Evolutionary conservation across 2,113 vertebrate species (phyloP).

Genomic region (Porphyrio hochstetteri): DNA sequence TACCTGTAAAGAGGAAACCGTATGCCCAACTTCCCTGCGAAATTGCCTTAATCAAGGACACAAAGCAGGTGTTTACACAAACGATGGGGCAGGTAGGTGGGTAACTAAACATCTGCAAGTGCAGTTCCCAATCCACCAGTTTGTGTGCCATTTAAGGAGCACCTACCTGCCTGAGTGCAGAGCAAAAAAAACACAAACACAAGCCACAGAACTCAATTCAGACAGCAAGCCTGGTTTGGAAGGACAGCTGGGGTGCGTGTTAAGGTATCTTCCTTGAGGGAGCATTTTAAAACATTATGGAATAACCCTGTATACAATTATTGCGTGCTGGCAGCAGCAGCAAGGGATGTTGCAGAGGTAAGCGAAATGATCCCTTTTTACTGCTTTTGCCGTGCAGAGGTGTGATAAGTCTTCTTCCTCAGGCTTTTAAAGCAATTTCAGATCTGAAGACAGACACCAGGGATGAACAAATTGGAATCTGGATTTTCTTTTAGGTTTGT

Average conservation of each 20-base stretch:
- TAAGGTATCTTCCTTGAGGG: neutral
- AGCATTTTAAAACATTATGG: neutral
- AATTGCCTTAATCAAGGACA: neutral
- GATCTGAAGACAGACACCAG: neutral
- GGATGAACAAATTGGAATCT: neutral
- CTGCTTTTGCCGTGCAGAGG: neutral
- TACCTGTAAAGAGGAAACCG: neutral
- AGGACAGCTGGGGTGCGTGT: rapidly evolving
- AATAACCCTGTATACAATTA: neutral
- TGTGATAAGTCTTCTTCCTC: neutral
- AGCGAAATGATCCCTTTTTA: neutral
- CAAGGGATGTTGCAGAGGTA: neutral
- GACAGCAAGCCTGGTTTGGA: neutral
- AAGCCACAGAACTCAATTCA: neutral
- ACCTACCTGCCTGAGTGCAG: neutral
- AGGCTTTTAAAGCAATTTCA: neutral
- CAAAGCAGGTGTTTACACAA: neutral
- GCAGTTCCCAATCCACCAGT: neutral
- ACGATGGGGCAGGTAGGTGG: neutral
- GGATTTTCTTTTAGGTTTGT: neutral
- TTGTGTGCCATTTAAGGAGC: neutral
- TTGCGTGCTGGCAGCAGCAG: neutral
- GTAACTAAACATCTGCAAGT: rapidly evolving
- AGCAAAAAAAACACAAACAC: neutral
- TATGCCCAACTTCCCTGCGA: neutral